These are phyloP conservation scores for Nibea albiflora DNA, from an alignment of 2,113 vertebrate species.

Conservation along the genomic window DNA sequence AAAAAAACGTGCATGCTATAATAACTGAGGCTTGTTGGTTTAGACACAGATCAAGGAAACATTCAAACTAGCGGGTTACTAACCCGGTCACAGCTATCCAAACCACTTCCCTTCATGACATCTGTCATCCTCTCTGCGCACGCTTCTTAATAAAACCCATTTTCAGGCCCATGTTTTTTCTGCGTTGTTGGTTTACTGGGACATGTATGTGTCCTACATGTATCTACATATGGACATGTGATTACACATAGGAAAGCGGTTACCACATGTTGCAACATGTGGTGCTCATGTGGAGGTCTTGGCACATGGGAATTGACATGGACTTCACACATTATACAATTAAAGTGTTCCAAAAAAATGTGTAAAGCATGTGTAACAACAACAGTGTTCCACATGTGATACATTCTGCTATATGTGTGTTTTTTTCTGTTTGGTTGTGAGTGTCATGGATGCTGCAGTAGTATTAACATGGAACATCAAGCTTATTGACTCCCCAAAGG, in stretches of 20 bases:
- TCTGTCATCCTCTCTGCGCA: not conserved
- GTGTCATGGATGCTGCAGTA: not conserved
- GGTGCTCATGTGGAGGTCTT: constrained; percentile 12
- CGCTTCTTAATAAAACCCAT: constrained; percentile 34
- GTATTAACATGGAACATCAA: not conserved
- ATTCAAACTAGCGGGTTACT: constrained; percentile 34
- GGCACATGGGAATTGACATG: not conserved
- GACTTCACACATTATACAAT: too few relatives aligned
- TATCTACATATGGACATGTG: too few relatives aligned
- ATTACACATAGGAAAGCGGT: too few relatives aligned
- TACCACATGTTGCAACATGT: too few relatives aligned
- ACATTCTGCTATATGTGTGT: too few relatives aligned
- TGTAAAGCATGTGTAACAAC: too few relatives aligned
- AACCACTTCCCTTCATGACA: constrained; percentile 27
- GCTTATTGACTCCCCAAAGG: not conserved
- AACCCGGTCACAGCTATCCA: constrained; percentile 8
- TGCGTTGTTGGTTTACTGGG: constrained; percentile 21
- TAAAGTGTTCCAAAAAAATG: too few relatives aligned
- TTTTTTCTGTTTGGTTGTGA: too few relatives aligned
- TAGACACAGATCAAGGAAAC: constrained; percentile 24
- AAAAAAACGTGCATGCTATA: constrained; percentile 26
- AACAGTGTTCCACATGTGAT: too few relatives aligned
- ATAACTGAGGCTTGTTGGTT: constrained; percentile 33
- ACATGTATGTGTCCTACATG: too few relatives aligned
- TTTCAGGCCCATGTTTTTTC: constrained; percentile 19